Evolutionary conservation across 2,797 vertebrate species (phyloP).

Genomic region (Micrastur ruficollis): DNA sequence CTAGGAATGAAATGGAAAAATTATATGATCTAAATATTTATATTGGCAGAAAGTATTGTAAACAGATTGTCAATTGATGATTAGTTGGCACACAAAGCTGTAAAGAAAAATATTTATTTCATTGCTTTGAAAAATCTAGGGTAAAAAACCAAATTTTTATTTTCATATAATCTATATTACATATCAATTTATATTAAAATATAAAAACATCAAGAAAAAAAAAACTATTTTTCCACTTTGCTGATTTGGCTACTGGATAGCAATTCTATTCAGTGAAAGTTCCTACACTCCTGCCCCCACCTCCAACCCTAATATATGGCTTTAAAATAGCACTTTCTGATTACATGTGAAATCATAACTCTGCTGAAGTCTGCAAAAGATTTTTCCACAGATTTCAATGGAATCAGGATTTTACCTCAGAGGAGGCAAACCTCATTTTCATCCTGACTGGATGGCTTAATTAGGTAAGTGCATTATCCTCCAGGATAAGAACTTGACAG

Average conservation of each 20-base stretch:
- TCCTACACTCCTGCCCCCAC: not conserved
- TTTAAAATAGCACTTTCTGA: not conserved
- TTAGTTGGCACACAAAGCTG: not conserved
- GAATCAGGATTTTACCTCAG: not conserved
- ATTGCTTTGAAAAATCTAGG: not conserved
- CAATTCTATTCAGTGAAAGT: not conserved
- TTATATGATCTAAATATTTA: not conserved
- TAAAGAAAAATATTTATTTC: not conserved
- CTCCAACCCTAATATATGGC: accelerated
- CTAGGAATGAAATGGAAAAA: not conserved
- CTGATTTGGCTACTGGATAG: not conserved
- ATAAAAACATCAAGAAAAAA: not conserved
- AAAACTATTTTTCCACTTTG: not conserved
- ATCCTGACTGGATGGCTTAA: not conserved
- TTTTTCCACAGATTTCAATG: not conserved
- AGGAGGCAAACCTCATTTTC: not conserved
- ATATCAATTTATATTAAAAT: not conserved
- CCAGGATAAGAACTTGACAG: not conserved
- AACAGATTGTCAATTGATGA: not conserved
- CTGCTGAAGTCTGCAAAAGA: not conserved
- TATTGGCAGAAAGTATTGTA: not conserved
- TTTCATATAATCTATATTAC: not conserved
- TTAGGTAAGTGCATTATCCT: not conserved
- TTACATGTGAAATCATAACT: not conserved
- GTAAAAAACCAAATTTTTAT: not conserved